Evolutionary conservation across 2,113 vertebrate genomes (phyloP), one percentile per base, ranked within the genome.

Genomic region (Cynopterus brachyotis): DNA sequence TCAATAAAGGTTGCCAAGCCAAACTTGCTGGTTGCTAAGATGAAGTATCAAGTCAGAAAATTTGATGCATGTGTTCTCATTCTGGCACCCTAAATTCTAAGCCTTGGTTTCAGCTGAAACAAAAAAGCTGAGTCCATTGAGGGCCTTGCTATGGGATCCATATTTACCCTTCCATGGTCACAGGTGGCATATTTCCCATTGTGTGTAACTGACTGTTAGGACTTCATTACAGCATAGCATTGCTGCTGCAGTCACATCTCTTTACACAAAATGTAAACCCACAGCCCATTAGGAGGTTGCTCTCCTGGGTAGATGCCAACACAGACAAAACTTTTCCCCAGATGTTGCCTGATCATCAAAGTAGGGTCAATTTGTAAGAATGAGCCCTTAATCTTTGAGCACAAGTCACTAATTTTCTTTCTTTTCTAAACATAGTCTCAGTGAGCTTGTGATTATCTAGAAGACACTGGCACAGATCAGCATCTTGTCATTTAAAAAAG

Each of bases 281-380:
- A 1, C 1, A 2, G 0, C 40, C 35, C 22, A 15, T 26, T 8
- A 37, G 15, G 30, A 4, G 0, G 6, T 5, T 19, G 37, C 5
- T 32, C 40, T 72, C 28, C 24, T 3, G 16, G 45, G 19, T 6
- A 40, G 59, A 76, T 1, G 10, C 2, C 9, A 6, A 20, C 4
- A 24, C n/a, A 40, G 40, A 40, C 50, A 24, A 28, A n/a, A 47
- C 22, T 20, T 53, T 59, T 59, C 60, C 42, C 35, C 11, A 40
- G 55, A n/a, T 20, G 26, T 80, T 13, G 22, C 66, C 35, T 17
- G 57, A 42, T 40, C 20, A 37, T 67, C 26, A 57, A 60, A 57
- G 26, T 16, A 66, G n/a, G 6, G 4, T 62, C n/a, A 15, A 0
- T 73, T 28, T 79, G 45, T 60, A 87, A 19, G 28, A 76, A 24